Evolutionary conservation across 2,797 vertebrate genomes (phyloP), one percentile per base, ranked within the genome.

Genomic region (Diglossa cyanea): DNA sequence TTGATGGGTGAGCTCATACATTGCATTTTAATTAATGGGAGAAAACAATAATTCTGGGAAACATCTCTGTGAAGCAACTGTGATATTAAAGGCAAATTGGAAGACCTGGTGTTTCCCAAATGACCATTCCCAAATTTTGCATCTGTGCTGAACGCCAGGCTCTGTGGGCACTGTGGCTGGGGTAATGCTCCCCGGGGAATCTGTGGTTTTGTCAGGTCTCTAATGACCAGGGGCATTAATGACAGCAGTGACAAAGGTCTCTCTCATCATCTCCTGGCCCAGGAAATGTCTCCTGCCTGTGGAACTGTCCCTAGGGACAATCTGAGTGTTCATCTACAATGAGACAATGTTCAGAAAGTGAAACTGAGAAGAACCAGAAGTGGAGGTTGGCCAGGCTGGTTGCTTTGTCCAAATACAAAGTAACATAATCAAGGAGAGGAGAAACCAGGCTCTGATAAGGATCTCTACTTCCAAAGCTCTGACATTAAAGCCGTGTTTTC

Each of bases 401-500:
- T 78, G 83, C 12, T 54, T 53, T 86, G 68, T 80, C 81, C 85
- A 63, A 86, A 96, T 89, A 80, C 93, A 93, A 85, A 90, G 78
- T 19, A 89, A 94, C 42, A 14, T 33, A 86, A 95, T 93, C 87
- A 95, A 91, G 78, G 55, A 57, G 88, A 70, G 61, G 61, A 94
- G 68, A 95, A 86, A 57, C 66, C 82, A 92, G 73, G 26, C 84
- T 85, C 40, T 30, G 95, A 96, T 96, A 94, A 93, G 66, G 14
- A 96, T 96, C 94, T 93, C 75, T 42, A 45, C 76, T 93, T 94
- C 57, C 85, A 94, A 86, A 93, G 72, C 89, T 88, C 82, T 93
- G 89, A 80, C 91, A 90, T 95, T 96, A 91, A 90, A 94, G 73
- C 73, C 0, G 3, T 83, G 89, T 94, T 96, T 97, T 95, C 85